Evolutionary conservation across 2,888 invertebrate genomes (phyloP).

Genomic region (Rhyacophila evoluta): DNA sequence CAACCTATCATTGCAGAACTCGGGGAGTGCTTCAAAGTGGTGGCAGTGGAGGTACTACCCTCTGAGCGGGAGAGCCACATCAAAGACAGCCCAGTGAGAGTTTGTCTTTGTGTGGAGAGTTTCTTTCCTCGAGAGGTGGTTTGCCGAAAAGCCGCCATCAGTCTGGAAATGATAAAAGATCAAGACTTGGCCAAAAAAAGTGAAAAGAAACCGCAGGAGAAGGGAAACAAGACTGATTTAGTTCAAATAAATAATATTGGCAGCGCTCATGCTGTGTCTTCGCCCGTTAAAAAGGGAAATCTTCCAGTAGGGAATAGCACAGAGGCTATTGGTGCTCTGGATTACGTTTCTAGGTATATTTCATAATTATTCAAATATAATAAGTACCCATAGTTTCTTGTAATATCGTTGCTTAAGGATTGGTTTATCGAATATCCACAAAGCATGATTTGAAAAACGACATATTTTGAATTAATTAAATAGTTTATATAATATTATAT

Average conservation of each 20-base stretch:
- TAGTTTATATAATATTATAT: too few species aligned
- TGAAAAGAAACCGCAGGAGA: constrained; percentile 63
- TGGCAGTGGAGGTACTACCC: constrained; percentile 69
- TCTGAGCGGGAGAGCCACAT: constrained; percentile 66
- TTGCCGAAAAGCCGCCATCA: constrained; percentile 74
- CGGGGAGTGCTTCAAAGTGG: constrained; percentile 70
- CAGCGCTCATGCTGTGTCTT: constrained; percentile 36
- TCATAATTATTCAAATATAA: too few species aligned
- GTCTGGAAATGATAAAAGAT: constrained; percentile 71
- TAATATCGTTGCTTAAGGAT: too few species aligned
- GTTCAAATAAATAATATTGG: constrained; percentile 54
- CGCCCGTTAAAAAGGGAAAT: constrained; percentile 46
- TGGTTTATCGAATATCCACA: too few species aligned
- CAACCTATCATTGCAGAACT: constrained; percentile 69
- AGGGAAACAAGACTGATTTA: constrained; percentile 66
- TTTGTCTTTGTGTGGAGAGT: constrained; percentile 71
- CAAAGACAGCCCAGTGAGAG: constrained; percentile 68
- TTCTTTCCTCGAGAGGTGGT: constrained; percentile 75
- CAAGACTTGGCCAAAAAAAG: constrained; percentile 59
- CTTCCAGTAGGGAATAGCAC: constrained; percentile 25
- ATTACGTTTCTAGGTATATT: constrained; percentile 49
- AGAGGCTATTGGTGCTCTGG: constrained; percentile 13
- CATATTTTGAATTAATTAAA: too few species aligned
- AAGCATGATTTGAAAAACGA: too few species aligned
- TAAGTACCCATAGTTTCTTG: too few species aligned